These are phyloP conservation scores for Orius insidiosus DNA, from an alignment of 1,140 invertebrate species.

Conservation along the genomic window DNA sequence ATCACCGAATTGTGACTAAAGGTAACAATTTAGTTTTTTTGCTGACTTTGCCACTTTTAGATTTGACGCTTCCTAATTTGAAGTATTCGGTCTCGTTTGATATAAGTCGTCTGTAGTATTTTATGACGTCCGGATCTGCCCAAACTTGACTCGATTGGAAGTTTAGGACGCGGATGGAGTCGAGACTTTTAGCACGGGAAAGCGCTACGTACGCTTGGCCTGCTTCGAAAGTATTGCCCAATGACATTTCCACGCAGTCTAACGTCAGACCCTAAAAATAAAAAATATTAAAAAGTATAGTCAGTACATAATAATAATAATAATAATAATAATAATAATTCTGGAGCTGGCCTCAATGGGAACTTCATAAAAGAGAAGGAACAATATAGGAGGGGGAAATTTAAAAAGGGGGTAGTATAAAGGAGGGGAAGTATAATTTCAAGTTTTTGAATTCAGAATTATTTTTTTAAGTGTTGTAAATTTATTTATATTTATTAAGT, in stretches of 20 bases:
- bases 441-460: no score
- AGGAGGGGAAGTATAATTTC: no score
- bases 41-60: neutral
- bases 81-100: conserved; percentile 6
- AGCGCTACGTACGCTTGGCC: conserved; percentile 93
- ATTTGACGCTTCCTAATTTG: conserved; percentile 1
- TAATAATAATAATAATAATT: no score
- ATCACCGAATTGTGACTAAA: no score
- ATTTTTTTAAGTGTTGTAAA: no score
- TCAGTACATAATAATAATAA: no score
- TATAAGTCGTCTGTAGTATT: conserved; percentile 51
- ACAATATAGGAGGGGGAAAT: no score
- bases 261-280: conserved; percentile 64
- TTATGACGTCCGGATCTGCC: conserved; percentile 69
- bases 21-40: neutral
- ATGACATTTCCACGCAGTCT: conserved; percentile 87
- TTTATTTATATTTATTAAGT: no score
- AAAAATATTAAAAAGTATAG: no score
- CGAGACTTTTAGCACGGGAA: conserved; percentile 72
- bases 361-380: no score
- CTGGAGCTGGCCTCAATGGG: no score
- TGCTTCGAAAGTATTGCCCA: conserved; percentile 77
- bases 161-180: conserved; percentile 69
- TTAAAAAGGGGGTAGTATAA: no score
- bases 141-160: conserved; percentile 74